These are phyloP conservation scores for Phalanger gymnotis DNA, from an alignment of 2,797 vertebrate species.

Conservation along the genomic window DNA sequence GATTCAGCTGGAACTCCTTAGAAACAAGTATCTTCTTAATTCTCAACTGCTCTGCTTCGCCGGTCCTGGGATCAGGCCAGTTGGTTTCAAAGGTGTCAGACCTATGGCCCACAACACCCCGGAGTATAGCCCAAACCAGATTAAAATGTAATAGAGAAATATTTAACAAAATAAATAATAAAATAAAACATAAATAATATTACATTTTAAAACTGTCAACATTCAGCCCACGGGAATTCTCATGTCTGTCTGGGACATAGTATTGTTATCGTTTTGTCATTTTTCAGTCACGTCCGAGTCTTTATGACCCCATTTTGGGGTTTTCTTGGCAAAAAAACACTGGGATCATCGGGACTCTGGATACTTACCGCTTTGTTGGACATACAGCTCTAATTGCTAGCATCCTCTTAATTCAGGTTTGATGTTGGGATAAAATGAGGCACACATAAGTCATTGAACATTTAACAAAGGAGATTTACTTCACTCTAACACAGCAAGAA, in stretches of 20 bases:
- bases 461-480: too few species aligned
- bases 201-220: background rate
- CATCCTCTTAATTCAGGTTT: too few species aligned
- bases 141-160: background rate
- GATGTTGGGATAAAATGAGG: too few species aligned
- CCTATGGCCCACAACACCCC: background rate
- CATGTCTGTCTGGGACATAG: too few species aligned
- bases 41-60: background rate
- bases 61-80: background rate
- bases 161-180: background rate
- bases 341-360: too few species aligned
- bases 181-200: background rate
- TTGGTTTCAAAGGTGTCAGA: background rate
- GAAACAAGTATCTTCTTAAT: constrained; percentile 13
- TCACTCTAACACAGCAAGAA: too few species aligned
- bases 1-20: constrained; percentile 52
- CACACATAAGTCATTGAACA: too few species aligned
- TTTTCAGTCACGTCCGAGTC: background rate
- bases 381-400: too few species aligned
- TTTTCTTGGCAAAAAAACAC: background rate
- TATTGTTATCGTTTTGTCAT: background rate
- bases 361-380: too few species aligned
- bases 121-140: background rate
- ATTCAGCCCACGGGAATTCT: background rate
- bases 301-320: background rate